Conservation (phyloP, 2,113 vertebrate genomes). For the Ascaphus truei region DNA sequence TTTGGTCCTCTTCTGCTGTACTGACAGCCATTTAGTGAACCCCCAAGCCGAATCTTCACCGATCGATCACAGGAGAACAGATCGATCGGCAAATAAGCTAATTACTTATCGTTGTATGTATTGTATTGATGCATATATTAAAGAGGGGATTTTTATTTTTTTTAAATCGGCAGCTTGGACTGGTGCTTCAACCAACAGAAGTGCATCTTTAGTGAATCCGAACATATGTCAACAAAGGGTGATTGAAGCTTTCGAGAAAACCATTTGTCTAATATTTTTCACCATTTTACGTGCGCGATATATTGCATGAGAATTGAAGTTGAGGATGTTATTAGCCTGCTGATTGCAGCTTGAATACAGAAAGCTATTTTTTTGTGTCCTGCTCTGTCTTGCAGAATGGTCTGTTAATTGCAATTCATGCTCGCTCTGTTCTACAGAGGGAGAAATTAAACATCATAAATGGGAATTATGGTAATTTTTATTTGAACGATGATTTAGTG, state of each 20-base stretch:
- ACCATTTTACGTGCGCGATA: neutral
- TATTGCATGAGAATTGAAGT: neutral
- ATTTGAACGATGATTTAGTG: conserved; percentile 27
- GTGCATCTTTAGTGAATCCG: neutral
- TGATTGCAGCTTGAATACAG: conserved; percentile 19
- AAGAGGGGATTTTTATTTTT: no score
- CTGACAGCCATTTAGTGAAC: no score
- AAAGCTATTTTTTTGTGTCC: conserved; percentile 29
- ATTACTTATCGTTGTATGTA: no score
- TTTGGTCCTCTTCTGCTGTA: no score
- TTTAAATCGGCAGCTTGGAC: no score
- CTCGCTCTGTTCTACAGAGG: conserved; percentile 17
- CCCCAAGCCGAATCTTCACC: no score
- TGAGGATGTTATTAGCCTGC: conserved; percentile 14
- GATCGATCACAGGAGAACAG: no score
- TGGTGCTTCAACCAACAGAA: no score
- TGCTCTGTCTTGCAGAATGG: conserved; percentile 32
- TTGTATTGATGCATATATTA: no score
- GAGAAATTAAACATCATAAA: conserved; percentile 35
- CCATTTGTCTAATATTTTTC: neutral
- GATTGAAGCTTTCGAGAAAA: neutral
- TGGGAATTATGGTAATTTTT: conserved; percentile 35
- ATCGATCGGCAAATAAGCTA: no score
- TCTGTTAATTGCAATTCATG: conserved; percentile 28
- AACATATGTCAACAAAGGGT: neutral